Evolutionary conservation across 2,113 vertebrate species (phyloP).

Genomic region (Empidonax traillii): DNA sequence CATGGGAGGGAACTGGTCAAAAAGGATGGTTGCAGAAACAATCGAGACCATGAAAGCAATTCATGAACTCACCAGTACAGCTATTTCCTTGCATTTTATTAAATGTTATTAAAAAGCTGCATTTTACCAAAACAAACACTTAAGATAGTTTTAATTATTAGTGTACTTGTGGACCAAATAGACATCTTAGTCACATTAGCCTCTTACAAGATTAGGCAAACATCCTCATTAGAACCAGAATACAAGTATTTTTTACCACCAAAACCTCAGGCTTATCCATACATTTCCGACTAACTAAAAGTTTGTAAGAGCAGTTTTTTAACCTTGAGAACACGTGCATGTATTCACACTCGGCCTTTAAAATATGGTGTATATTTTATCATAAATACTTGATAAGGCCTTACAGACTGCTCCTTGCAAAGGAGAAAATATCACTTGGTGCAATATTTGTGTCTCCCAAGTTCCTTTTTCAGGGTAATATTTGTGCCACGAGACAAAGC

Average conservation of each 20-base stretch:
- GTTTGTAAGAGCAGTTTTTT: neutral
- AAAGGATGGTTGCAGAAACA: neutral
- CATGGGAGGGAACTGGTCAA: neutral
- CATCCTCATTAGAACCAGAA: neutral
- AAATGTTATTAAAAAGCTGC: neutral
- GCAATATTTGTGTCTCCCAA: neutral
- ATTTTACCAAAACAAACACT: neutral
- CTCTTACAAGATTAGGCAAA: neutral
- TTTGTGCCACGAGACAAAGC: neutral
- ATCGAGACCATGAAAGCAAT: neutral
- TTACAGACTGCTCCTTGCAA: neutral
- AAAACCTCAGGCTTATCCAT: neutral
- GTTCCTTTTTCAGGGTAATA: neutral
- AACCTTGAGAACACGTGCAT: neutral
- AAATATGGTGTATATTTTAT: neutral
- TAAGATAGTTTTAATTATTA: neutral
- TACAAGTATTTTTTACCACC: neutral
- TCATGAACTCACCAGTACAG: neutral
- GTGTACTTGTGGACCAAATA: neutral
- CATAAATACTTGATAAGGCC: neutral
- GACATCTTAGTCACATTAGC: neutral
- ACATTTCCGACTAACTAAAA: neutral
- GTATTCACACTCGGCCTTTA: neutral
- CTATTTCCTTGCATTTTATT: neutral
- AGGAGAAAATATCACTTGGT: neutral